Base-by-base conservation (phyloP, 2,797 vertebrate species). In the Enteromius thamalakanensis region DNA sequence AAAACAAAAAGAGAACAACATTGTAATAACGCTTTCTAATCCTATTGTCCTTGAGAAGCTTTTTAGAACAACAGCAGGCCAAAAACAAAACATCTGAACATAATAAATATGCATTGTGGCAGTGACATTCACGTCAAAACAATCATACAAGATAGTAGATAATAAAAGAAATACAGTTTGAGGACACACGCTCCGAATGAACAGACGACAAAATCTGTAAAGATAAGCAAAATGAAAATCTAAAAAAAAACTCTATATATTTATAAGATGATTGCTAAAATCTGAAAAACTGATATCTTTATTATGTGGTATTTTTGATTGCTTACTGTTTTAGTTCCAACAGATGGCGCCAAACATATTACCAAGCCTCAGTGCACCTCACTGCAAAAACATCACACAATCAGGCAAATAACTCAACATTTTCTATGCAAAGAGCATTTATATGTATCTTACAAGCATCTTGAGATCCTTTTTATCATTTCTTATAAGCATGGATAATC, bases 161-260 rank as follows among this genome's bases (percentile, higher is more conserved):
- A 7, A 68, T 49, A 0, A 65, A 34, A 68, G 3, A 37, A 64
- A 78, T 3, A 12, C 19, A 67, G 76, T 53, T 49, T 34, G 23
- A 34, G 29, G 9, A 32, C 23, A n/a, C 55, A 55, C 11, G n/a
- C 23, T 11, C 0, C 6, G 23, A 45, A 72, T 17, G 10, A 14
- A 37, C 10, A 23, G 29, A 29, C 6, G 6, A 47, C 10, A 60
- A 15, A 19, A 55, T 37, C 26, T 12, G n/a, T n/a, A 29, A 34
- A 72, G n/a, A 90, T 82, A 89, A 92, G 89, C 94, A 89, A 94
- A 93, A 93, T 94, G 89, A 91, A 92, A 92, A 67, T 76, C 34
- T 37, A 49, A 76, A 80, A 91, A 10, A 42, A 37, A 37, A 34
- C 4, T 37, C 4, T 42, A 64, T 90, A 9, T 85, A 89, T 68